Evolutionary conservation across 2,888 invertebrate genomes (phyloP).

Genomic region (Aphodius granarius): DNA sequence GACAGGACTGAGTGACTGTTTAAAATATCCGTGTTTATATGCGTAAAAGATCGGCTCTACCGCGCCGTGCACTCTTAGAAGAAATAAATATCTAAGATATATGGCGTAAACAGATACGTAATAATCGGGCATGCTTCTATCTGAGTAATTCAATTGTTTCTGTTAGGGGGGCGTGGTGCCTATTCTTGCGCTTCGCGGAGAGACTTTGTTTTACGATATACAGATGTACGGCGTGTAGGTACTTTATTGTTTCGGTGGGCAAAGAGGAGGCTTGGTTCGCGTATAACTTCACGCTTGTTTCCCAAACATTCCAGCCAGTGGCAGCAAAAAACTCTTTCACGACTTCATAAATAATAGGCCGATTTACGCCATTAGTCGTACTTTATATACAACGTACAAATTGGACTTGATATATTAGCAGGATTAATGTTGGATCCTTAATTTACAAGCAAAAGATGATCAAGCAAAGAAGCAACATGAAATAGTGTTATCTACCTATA

Average conservation of each 20-base stretch:
- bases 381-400: neutral
- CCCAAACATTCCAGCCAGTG: neutral
- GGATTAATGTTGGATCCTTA: too few relatives aligned
- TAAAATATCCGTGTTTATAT: slow-evolving; percentile 28
- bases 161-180: slow-evolving; percentile 19
- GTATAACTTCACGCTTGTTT: neutral
- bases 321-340: neutral
- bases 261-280: neutral
- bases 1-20: slow-evolving; percentile 27
- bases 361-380: neutral
- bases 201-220: slow-evolving; percentile 3
- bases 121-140: slow-evolving; percentile 21
- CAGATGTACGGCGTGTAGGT: neutral
- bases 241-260: neutral
- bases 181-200: neutral
- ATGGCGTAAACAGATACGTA: slow-evolving; percentile 28
- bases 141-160: slow-evolving; percentile 29
- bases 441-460: too few relatives aligned
- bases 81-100: slow-evolving; percentile 29
- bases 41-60: slow-evolving; percentile 21
- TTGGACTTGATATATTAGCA: neutral
- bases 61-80: slow-evolving; percentile 22
- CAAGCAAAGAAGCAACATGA: too few relatives aligned
- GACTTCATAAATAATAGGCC: slow-evolving; percentile 7
- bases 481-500: too few relatives aligned